These are phyloP conservation scores for Oconnorella tubifera DNA, from an alignment of 2,888 invertebrate species.

Conservation along the genomic window DNA sequence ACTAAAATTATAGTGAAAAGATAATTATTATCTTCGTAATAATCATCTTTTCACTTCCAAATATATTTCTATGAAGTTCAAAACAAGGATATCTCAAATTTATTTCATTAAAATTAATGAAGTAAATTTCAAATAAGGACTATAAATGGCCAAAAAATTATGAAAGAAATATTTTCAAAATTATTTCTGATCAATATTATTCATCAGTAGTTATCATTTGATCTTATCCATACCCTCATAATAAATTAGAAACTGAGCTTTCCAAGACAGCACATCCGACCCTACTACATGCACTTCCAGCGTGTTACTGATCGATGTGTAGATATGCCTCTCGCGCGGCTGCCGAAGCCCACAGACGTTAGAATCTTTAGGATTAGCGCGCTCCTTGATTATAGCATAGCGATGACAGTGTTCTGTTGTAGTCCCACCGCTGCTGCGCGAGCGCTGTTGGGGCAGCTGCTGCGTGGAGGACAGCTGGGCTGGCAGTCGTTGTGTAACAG, in stretches of 20 bases:
- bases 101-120: too few species aligned
- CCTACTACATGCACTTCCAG: slow-evolving; percentile 31
- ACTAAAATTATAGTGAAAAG: too few species aligned
- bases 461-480: background rate
- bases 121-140: too few species aligned
- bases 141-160: too few species aligned
- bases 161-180: too few species aligned
- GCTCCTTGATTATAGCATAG: slow-evolving; percentile 19
- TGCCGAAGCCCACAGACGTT: slow-evolving; percentile 20
- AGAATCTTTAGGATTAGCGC: slow-evolving; percentile 20
- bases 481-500: background rate
- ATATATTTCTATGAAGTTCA: too few species aligned
- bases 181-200: background rate
- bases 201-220: background rate
- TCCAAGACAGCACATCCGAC: slow-evolving; percentile 22
- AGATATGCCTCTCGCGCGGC: slow-evolving; percentile 20
- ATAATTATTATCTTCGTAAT: too few species aligned
- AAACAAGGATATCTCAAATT: too few species aligned
- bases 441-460: background rate
- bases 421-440: background rate
- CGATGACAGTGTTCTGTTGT: background rate
- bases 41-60: too few species aligned
- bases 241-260: slow-evolving; percentile 32
- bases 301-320: slow-evolving; percentile 24
- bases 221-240: slow-evolving; percentile 36